Evolutionary conservation across 2,888 invertebrate genomes (phyloP).

Genomic region (Stictocephala bisonia): DNA sequence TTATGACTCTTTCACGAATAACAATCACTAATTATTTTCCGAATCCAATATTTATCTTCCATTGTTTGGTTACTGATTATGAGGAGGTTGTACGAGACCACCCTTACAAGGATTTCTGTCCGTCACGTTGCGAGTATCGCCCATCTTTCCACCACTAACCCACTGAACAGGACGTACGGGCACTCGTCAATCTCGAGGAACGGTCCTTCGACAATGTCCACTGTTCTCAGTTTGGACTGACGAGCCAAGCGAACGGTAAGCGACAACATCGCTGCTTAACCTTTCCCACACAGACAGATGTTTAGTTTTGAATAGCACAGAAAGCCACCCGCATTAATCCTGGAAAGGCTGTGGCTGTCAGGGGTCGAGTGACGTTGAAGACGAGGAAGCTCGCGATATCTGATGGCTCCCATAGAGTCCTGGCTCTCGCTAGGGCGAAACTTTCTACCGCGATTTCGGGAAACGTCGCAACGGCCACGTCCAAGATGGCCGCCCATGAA

Average conservation of each 20-base stretch:
- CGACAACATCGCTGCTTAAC: not conserved
- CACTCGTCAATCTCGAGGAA: constrained; percentile 4
- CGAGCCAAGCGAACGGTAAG: constrained; percentile 19
- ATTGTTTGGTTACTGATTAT: too few species aligned
- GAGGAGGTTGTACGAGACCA: too few species aligned
- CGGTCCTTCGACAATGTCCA: constrained; percentile 22
- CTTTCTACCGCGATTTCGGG: constrained; percentile 41
- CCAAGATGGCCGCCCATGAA: constrained; percentile 38
- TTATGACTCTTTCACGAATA: too few species aligned
- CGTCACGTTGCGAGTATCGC: too few species aligned
- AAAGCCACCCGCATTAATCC: constrained; percentile 16
- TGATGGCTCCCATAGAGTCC: constrained; percentile 12
- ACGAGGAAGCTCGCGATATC: too few species aligned
- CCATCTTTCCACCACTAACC: constrained; percentile 26
- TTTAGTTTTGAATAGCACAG: constrained; percentile 21
- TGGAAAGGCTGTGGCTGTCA: not conserved
- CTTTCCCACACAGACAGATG: constrained; percentile 31
- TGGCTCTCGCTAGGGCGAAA: not conserved
- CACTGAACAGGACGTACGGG: constrained; percentile 9
- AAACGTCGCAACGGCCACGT: constrained; percentile 36
- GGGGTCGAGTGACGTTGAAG: too few species aligned
- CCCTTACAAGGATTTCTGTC: too few species aligned
- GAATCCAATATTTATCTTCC: too few species aligned
- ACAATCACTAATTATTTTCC: too few species aligned
- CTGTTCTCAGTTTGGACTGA: constrained; percentile 26